These are phyloP conservation scores for Gallinago jamesoni DNA, from an alignment of 2,113 vertebrate species.

Conservation along the genomic window DNA sequence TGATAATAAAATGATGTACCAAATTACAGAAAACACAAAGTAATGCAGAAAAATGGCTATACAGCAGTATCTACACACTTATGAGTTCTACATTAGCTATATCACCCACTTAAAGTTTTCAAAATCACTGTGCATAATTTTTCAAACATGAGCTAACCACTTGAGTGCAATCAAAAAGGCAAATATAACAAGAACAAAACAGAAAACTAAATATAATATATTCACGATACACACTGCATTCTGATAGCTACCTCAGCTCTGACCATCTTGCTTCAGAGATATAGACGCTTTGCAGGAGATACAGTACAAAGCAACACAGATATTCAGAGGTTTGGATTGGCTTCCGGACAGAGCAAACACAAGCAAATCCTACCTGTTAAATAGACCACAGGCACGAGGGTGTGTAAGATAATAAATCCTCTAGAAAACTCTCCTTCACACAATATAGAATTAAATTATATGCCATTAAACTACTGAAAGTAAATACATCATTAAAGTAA, in stretches of 20 bases:
- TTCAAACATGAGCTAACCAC: not conserved
- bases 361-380: not conserved
- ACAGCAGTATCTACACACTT: not conserved
- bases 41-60: not conserved
- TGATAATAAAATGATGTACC: not conserved
- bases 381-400: rapidly evolving
- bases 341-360: not conserved
- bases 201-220: not conserved
- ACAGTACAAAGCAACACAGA: not conserved
- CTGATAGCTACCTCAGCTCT: not conserved
- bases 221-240: not conserved
- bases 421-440: not conserved
- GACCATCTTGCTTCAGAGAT: not conserved
- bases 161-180: not conserved
- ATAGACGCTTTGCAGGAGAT: not conserved
- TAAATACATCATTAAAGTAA: not conserved
- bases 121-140: not conserved
- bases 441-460: not conserved
- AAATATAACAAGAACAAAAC: not conserved
- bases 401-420: not conserved
- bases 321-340: not conserved
- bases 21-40: not conserved
- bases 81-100: not conserved
- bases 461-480: not conserved
- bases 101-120: not conserved